phyloP scores from a whole-genome alignment of 2,797 vertebrate genomes.

The Passerculus sandwichensis region DNA sequence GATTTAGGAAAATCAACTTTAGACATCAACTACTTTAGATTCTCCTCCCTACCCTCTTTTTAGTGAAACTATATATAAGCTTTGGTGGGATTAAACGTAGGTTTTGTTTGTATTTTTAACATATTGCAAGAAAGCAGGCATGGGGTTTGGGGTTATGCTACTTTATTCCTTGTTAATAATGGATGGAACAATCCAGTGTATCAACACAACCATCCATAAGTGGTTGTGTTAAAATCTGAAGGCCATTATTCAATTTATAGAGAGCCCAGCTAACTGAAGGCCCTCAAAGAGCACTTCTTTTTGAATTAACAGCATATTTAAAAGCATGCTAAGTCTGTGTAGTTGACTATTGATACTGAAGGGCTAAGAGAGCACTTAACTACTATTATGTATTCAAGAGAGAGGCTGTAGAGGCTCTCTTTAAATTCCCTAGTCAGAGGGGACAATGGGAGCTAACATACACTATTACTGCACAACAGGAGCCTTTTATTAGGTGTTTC shows the following conservation, averaged over 20 bases:
- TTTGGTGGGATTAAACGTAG: not conserved
- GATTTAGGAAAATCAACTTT: not conserved
- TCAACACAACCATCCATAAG: not conserved
- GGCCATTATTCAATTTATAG: not conserved
- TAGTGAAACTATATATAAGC: not conserved
- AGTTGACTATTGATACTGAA: not conserved
- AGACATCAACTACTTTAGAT: not conserved
- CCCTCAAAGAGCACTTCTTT: not conserved
- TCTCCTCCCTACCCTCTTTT: not conserved
- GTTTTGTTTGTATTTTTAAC: not conserved
- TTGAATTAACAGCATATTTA: not conserved
- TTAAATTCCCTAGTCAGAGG: not conserved
- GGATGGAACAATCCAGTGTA: not conserved
- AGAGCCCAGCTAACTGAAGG: not conserved
- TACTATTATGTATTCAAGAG: not conserved
- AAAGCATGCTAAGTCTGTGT: not conserved
- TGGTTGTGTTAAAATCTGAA: not conserved
- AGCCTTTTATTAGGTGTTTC: not conserved
- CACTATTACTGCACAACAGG: not conserved
- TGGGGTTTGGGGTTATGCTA: not conserved
- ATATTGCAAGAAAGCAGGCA: not conserved
- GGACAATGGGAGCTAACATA: not conserved
- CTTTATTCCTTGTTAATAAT: not conserved
- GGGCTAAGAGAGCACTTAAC: not conserved
- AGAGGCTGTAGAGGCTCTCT: not conserved